Base-by-base conservation (phyloP, 2,888 invertebrate genomes). In the Octonoba sinensis region DNA sequence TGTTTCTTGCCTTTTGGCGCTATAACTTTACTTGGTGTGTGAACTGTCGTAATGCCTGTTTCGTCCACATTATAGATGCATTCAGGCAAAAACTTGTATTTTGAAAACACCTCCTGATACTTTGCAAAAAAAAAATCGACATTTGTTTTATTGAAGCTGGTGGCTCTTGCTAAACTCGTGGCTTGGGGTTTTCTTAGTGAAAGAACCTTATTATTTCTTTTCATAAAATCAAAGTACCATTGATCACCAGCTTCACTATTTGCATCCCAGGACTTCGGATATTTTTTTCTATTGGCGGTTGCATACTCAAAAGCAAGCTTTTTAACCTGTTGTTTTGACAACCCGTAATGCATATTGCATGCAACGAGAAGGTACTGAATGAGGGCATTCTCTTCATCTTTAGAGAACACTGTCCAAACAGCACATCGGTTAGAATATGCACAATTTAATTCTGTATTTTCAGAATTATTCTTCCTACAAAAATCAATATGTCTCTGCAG, bases 121-220 rank as follows among this genome's bases (percentile, higher is more conserved):
- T 64, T 62, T 27, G 49, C 16, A 51, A 72, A 72, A 62, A 72
- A 72, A 72, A 12, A n/a, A 49, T 20, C 11, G 27, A 72, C 72
- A 72, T 24, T 72, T 64, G 27, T 27, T 64, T 64, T 72, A 44
- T 62, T 72, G 20, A 72, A 51, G 44, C 72, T 36, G 1, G 60
- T 71, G 24, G 71, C 71, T 71, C 72, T 72, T 64, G 72, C 49
- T 64, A 64, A 62, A 62, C 62, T 62, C n/a, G 49, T 72, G 15
- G 27, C 24, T 51, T 72, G 62, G 18, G 72, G 51, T 47, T 62
- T 72, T 54, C 62, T 51, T 49, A 72, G 54, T 64, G 62, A 72
- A n/a, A 72, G 24, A 71, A 60, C 20, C 18, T 72, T 51, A 36
- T 27, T 49, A 64, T 72, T 72, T 72, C 54, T 49, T 62, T 62